Evolutionary conservation across 1,140 invertebrate species (phyloP), one percentile per base, ranked within the genome.

Genomic region (Ips nitidus): DNA sequence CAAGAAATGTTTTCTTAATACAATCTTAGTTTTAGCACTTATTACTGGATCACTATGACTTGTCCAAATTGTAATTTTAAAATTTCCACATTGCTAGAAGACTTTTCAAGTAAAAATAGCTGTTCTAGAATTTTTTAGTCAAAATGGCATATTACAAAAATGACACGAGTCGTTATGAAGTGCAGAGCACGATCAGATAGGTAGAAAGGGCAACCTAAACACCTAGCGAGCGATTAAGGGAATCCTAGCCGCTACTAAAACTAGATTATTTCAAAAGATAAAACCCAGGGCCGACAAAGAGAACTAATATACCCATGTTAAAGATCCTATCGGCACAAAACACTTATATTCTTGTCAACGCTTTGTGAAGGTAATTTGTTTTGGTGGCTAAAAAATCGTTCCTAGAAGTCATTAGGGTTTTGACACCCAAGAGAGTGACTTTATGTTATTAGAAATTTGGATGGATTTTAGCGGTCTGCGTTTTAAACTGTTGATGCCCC

Each of bases 241-340:
- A 45, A 62, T 52, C n/a, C 53, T 70, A 63, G 60, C 64, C 37
- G 68, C 42, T 70, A 68, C 57, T 64, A 63, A 70, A 70, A 58
- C 43, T 50, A 70, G 68, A 70, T 70, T 56, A 43, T 70, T 63
- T 45, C 4, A 39, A 47, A 57, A 70, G 68, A 70, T 70, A 63
- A 70, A 56, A 40, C 42, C 60, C 41, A 59, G 60, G 60, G 64
- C 61, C 61, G 59, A 64, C 61, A 70, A 63, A 70, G 41, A 70
- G 68, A 63, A 70, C 68, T 70, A 70, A 70, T 70, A 70, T 59
- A 70, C 60, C 68, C 60, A 70, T 63, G 68, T 70, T 70, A 64
- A 58, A 70, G 68, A 70, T 70, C 43, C 52, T 70, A 70, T 70
- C 68, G 36, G 60, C 38, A 56, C 41, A 56, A 64, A 69, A 69